Base-by-base conservation (phyloP, 2,113 vertebrate species). In the Misgurnus mizolepis region DNA sequence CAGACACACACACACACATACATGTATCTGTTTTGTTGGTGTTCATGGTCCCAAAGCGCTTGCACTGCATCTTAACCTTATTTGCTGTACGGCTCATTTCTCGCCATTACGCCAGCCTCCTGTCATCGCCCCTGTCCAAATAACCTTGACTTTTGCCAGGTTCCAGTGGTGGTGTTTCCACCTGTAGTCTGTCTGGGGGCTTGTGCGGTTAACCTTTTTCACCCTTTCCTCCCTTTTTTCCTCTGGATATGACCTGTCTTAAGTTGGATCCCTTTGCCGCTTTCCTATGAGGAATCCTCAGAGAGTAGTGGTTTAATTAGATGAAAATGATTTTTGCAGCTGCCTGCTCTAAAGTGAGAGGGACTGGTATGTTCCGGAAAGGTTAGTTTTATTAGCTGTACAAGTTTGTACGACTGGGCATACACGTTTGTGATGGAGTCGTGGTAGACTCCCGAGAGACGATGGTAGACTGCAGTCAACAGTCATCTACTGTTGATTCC, bases 231-330 rank as follows among this genome's bases (percentile, higher is more conserved):
- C 62, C 58, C 55, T 71, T 22, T 11, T 74, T 81, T 76, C 61
- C 60, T 56, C 39, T 68, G 75, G 58, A 70, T 56, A 78, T 10
- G 53, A 67, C 75, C 60, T 80, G 66, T 82, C 68, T 73, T 9
- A 68, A 58, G 56, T 75, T 76, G 64, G 80, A 81, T 74, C 76
- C 47, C 76, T 18, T 80, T 58, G 67, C 34, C 12, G 27, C 43
- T 14, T 65, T 79, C 80, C 67, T 82, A 27, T 79, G 76, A 82
- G 82, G 83, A 81, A 67, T 39, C 86, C 75, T 58, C 71, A 39
- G 45, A 73, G 86, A 84, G 88, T 85, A 90, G 85, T 88, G 84
- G 79, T 90, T 91, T 89, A 90, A 90, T 91, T 91, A 89, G 75
- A 82, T 74, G 9, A 88, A 83, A 87, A 86, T 88, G 78, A 84